These are phyloP conservation scores for Drosophila lacertosa DNA, from an alignment of 1,140 invertebrate species.

Conservation along the genomic window DNA sequence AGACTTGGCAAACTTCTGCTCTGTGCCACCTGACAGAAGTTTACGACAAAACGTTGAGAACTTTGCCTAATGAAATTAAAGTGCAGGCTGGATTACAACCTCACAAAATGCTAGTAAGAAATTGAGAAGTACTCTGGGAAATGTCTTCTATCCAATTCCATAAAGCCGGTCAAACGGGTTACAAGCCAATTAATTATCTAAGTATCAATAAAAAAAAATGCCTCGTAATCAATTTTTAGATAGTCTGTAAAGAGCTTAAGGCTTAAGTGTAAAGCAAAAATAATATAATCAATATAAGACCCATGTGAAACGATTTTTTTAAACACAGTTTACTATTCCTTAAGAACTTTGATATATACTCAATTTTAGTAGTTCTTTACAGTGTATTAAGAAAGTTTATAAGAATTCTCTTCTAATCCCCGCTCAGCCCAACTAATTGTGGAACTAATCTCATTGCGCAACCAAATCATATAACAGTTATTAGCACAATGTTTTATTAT, in stretches of 20 bases:
- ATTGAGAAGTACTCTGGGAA: background rate
- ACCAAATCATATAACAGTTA: slow-evolving; percentile 1
- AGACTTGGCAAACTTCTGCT: slow-evolving; percentile 1
- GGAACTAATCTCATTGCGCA: background rate
- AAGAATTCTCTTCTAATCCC: background rate
- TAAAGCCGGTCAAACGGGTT: background rate
- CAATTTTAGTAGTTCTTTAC: background rate
- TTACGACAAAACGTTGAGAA: slow-evolving; percentile 1
- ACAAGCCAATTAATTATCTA: background rate
- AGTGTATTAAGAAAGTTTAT: background rate
- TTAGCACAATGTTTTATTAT: slow-evolving; percentile 41
- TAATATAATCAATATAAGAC: too few relatives aligned
- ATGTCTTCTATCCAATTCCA: background rate
- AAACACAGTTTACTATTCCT: too few relatives aligned
- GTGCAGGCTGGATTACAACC: background rate
- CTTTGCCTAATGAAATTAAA: slow-evolving; percentile 24
- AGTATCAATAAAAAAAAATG: too few relatives aligned
- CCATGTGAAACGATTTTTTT: too few relatives aligned
- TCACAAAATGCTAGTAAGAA: background rate
- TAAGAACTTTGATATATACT: too few relatives aligned
- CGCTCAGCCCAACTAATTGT: background rate
- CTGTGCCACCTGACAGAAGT: slow-evolving; percentile 21
- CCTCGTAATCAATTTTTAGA: too few relatives aligned
- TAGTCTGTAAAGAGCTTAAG: too few relatives aligned
- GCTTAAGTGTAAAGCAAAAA: too few relatives aligned